A percentile compares a stretch with the other conserved stretches of the same genome.
These are phyloP conservation scores for Eucidaris tribuloides DNA, from an alignment of 35 echinoderm and acorn worm genomes.

Conservation along the genomic window DNA sequence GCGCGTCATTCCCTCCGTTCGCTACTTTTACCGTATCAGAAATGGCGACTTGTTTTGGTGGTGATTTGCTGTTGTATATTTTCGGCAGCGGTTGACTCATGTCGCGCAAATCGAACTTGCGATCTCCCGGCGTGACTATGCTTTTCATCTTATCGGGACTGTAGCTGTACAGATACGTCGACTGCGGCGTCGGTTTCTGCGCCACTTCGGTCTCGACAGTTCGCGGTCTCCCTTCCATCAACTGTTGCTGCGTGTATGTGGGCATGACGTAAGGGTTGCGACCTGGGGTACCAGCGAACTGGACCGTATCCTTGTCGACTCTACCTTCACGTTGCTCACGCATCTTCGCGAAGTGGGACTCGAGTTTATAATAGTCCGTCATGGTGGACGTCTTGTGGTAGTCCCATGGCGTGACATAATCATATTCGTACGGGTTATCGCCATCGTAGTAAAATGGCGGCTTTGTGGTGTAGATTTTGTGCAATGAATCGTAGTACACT, in stretches of 20 bases:
- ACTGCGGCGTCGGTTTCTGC: constrained; percentile 83
- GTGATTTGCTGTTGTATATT: constrained; percentile 34
- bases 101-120: constrained; percentile 45
- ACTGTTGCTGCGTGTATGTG: constrained; percentile 53
- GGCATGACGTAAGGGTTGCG: constrained; percentile 70
- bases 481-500: constrained; percentile 93
- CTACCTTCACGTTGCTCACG: neutral
- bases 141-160: constrained; percentile 87
- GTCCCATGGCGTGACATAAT: constrained; percentile 89
- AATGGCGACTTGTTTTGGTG: constrained; percentile 42
- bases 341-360: constrained; percentile 49
- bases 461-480: constrained; percentile 87
- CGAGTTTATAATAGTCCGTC: constrained; percentile 56
- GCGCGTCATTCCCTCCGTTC: constrained; percentile 48
- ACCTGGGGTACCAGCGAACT: constrained; percentile 89
- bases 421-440: constrained; percentile 93
- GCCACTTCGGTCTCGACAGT: constrained; percentile 27
- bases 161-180: constrained; percentile 77
- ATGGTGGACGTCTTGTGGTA: constrained; percentile 82
- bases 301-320: constrained; percentile 30
- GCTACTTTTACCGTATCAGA: constrained; percentile 58
- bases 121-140: constrained; percentile 38
- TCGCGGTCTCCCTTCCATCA: constrained; percentile 38
- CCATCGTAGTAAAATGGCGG: constrained; percentile 97
- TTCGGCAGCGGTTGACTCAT: constrained; percentile 55